Base-by-base conservation (phyloP, 2,797 vertebrate genomes). In the Adrianichthys oophorus region DNA sequence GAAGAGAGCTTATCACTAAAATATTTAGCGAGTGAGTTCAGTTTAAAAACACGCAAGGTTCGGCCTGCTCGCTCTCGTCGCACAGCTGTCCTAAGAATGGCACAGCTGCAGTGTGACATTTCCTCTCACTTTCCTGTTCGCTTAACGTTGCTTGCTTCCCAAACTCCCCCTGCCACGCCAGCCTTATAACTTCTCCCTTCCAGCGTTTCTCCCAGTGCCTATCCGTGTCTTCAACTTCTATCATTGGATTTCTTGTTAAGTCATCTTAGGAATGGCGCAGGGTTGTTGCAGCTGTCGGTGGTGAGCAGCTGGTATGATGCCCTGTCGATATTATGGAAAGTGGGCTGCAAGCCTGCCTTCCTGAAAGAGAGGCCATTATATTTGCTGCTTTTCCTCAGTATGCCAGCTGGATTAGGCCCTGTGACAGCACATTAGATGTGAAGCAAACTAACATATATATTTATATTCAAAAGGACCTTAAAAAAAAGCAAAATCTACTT, bases 1-100 rank as follows among this genome's bases (percentile, higher is more conserved):
- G 74, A 70, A 70, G 62, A 79, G 68, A 81, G 84, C 80, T 88
- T 81, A 73, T 81, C 77, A 50, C 84, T 93, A 82, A 92, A 93
- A 92, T 91, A 93, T 93, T 91, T 87, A 92, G 78, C 80, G 76
- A 80, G 85, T 70, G 80, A 74, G 84, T 85, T 79, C 79, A 85
- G 75, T 85, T 86, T 83, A 79, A 82, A 72, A 66, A 71, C 68
- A 61, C 76, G 66, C 78, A 80, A 69, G 51, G 57, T 72, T 65
- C 7, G 48, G 59, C 83, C 76, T 67, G 82, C 74, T 87, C 79
- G 77, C 84, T 89, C 83, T 83, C 43, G 43, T 63, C 70, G 71
- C 48, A 59, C 62, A 64, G 83, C 72, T 68, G 75, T 69, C 68
- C 72, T 14, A 64, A 44, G 58, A 72, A 57, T 59, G 52, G 66